A percentile compares a stretch with the other conserved stretches of the same genome.
Evolutionary conservation across 2,113 vertebrate species (phyloP).

Genomic region (Pelusios castaneus): DNA sequence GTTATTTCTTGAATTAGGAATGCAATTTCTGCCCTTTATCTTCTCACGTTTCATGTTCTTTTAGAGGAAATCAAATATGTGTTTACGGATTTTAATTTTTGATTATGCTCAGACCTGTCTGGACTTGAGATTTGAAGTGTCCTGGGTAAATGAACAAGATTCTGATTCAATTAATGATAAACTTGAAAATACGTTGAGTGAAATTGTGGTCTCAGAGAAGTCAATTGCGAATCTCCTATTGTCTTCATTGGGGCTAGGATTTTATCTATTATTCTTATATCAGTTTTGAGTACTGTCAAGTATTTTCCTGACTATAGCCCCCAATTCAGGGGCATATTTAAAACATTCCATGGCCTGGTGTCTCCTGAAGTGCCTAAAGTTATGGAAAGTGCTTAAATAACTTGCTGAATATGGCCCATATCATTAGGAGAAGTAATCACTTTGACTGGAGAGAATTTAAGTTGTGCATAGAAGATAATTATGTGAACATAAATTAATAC

Average conservation of each 20-base stretch:
- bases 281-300: neutral
- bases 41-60: neutral
- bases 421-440: neutral
- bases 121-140: neutral
- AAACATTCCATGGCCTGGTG: neutral
- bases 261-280: neutral
- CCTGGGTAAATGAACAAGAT: neutral
- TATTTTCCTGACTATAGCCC: neutral
- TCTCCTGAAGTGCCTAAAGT: neutral
- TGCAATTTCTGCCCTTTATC: neutral
- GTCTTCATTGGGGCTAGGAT: neutral
- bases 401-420: neutral
- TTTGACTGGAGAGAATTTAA: neutral
- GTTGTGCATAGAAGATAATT: neutral
- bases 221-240: neutral
- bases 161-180: neutral
- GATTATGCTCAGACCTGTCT: neutral
- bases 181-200: neutral
- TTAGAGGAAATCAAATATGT: neutral
- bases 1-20: neutral
- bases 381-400: neutral
- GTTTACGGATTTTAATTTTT: neutral
- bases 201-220: neutral
- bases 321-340: neutral
- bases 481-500: neutral